phyloP scores from a whole-genome alignment of 1,140 invertebrate species.

The Brachionus sp. region DNA sequence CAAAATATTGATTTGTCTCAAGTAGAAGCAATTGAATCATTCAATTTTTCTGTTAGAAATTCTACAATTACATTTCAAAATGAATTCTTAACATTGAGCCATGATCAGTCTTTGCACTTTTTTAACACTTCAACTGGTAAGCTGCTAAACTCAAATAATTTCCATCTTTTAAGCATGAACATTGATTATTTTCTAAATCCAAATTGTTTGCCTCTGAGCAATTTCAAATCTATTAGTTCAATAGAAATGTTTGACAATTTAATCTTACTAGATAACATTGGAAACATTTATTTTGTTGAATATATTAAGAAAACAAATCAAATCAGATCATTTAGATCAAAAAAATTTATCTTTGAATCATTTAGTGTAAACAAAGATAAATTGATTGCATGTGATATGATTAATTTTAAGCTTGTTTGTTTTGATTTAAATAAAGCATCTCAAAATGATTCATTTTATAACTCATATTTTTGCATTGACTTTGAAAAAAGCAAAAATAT shows the following conservation, averaged over 20 bases:
- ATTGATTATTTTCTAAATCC: slow-evolving; percentile 1
- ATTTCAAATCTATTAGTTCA: not conserved
- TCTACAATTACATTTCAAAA: not conserved
- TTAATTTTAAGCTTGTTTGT: not conserved
- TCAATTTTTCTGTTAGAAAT: not conserved
- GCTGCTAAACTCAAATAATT: not conserved
- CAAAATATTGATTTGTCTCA: not conserved
- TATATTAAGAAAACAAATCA: not conserved
- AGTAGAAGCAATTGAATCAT: not conserved
- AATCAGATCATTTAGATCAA: not conserved
- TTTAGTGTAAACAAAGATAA: not conserved
- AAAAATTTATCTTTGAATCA: not conserved
- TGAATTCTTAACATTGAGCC: not conserved
- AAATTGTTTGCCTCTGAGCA: not conserved
- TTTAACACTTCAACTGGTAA: not conserved
- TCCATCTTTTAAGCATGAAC: not conserved
- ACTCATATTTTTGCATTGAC: not conserved
- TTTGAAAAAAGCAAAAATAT: not conserved
- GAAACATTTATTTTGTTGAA: not conserved
- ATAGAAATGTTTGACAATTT: not conserved
- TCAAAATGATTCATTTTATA: not conserved
- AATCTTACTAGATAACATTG: not conserved
- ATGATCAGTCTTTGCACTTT: not conserved
- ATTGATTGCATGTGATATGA: not conserved
- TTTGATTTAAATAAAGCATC: not conserved